Conservation (phyloP, 2,797 vertebrate species). For the Podarcis lilfordi region DNA sequence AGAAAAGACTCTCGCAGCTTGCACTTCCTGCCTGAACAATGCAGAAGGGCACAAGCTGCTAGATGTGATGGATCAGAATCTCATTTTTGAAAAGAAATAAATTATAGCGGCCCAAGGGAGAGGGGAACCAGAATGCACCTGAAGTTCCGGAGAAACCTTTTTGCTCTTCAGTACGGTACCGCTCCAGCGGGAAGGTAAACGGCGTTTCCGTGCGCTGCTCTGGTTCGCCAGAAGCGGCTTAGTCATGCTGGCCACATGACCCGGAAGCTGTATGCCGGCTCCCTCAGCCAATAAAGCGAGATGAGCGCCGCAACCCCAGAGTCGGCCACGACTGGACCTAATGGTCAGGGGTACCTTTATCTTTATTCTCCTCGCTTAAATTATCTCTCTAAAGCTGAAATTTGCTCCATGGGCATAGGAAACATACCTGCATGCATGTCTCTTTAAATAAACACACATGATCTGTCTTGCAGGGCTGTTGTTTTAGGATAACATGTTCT, state of each 20-base stretch:
- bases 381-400: neutral
- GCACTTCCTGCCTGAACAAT: neutral
- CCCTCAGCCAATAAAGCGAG: no score
- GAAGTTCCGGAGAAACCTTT: neutral
- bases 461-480: neutral
- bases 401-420: no score
- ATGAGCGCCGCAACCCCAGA: no score
- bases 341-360: no score
- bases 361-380: neutral
- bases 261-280: no score
- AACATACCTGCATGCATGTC: neutral
- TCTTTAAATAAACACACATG: neutral
- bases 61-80: neutral
- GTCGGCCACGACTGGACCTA: no score
- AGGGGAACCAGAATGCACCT: neutral
- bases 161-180: neutral
- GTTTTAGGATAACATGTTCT: neutral
- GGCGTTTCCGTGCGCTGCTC: no score
- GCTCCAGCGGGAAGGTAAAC: no score
- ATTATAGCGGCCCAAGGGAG: neutral
- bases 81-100: neutral
- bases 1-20: neutral
- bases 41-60: neutral
- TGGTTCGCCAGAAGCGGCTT: no score
- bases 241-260: no score